phyloP scores from a whole-genome alignment of 2,797 vertebrate species.

The Hydrophis major region DNA sequence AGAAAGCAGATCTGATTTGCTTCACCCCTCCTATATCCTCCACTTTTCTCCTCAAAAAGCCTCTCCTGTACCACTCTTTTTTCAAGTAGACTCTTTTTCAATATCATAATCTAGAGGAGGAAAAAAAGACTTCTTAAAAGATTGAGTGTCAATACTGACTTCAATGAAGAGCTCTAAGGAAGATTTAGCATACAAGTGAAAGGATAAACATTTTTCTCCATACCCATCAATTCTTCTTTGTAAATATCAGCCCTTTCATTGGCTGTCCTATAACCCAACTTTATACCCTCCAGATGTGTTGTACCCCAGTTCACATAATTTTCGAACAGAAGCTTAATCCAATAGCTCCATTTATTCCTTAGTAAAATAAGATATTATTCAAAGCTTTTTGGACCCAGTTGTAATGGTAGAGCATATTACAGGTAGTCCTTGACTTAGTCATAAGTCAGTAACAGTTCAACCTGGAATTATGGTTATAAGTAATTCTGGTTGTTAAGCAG shows the following conservation, averaged over 20 bases:
- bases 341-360: not conserved
- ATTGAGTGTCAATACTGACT: not conserved
- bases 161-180: not conserved
- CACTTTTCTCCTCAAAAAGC: not conserved
- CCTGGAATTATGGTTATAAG: too few species aligned
- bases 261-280: not conserved
- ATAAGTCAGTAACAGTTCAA: too few species aligned
- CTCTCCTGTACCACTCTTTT: not conserved
- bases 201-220: not conserved
- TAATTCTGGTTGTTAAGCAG: too few species aligned
- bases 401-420: not conserved
- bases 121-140: not conserved
- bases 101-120: not conserved
- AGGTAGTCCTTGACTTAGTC: too few species aligned
- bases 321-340: fast-evolving
- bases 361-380: not conserved
- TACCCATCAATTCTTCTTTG: not conserved
- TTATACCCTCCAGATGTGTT: not conserved
- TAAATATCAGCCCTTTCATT: not conserved
- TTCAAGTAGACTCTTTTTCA: not conserved
- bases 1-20: not conserved
- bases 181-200: not conserved
- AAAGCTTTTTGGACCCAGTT: not conserved
- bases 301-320: not conserved
- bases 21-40: not conserved